Base-by-base conservation (phyloP, 2,113 vertebrate genomes). In the Corythoichthys intestinalis region DNA sequence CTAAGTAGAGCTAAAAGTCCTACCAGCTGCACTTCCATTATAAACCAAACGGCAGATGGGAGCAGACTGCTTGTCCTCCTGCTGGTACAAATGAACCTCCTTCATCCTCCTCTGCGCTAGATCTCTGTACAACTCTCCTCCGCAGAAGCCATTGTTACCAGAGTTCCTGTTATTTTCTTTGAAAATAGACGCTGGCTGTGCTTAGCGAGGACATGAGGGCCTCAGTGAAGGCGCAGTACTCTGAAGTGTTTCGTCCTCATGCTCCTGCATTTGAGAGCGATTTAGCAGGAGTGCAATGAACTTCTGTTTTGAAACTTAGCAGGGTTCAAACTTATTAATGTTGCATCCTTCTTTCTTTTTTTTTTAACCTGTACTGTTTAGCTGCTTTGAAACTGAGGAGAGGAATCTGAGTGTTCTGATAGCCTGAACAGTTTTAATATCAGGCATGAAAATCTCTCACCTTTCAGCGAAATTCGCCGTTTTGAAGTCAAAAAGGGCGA, bases 81-180 rank as follows among this genome's bases (percentile, higher is more conserved):
- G 80, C 70, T 82, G 78, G 49, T 67, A 77, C 20, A 44, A 57
- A 68, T 47, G 58, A 64, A 77, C 77, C 63, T 59, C 73, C 71
- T 78, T 82, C 77, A 77, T 85, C 70, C 70, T 75, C 66, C 69
- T 79, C 69, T 81, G 63, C 47, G 76, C 75, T 82, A 74, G 67
- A 80, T 86, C 75, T 74, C 73, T 59, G 63, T 5, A 39, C 63
- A 50, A 66, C 58, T 75, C 63, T 67, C 69, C 69, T 74, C 69
- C 41, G 73, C n/a, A 72, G 34, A 72, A 57, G 50, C 70, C 67
- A 87, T 89, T 88, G 82, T 88, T 83, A 82, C 77, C 73, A 82
- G 86, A 81, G 79, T 76, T 77, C 60, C 72, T 60, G 53, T 80
- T 86, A 69, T 87, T 82, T 83, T 86, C 78, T 83, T 76, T 83